phyloP scores from a whole-genome alignment of 2,888 invertebrate genomes.

The Eupelmus urozonus region DNA sequence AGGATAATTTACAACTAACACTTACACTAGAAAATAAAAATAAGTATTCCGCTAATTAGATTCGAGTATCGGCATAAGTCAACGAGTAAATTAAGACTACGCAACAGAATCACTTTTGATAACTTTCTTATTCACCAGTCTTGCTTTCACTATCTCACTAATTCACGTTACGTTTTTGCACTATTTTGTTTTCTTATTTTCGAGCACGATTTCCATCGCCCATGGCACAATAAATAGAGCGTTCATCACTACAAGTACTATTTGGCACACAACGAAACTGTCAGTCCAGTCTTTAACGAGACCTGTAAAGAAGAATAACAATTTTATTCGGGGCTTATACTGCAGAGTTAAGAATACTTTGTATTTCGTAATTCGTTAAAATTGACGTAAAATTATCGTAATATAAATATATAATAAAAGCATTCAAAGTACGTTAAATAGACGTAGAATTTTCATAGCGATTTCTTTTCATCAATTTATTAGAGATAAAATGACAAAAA shows the following conservation, averaged over 20 bases:
- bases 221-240: constrained; percentile 84
- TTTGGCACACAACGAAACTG: constrained; percentile 83
- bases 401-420: too few species aligned
- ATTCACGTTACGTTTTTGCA: constrained; percentile 13
- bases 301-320: constrained; percentile 76
- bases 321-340: too few species aligned
- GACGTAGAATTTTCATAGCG: too few species aligned
- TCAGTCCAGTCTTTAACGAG: constrained; percentile 82
- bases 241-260: constrained; percentile 83
- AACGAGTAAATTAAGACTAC: constrained; percentile 35
- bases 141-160: constrained; percentile 19
- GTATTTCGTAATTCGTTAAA: too few species aligned
- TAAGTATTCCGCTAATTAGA: constrained; percentile 48
- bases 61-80: constrained; percentile 48
- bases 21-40: constrained; percentile 49
- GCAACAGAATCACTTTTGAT: constrained; percentile 28
- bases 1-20: constrained; percentile 32
- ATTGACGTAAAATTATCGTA: too few species aligned
- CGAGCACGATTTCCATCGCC: constrained; percentile 79
- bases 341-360: too few species aligned
- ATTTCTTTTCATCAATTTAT: too few species aligned
- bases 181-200: constrained; percentile 37
- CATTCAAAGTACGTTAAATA: too few species aligned
- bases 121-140: constrained; percentile 23
- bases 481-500: neutral